These are phyloP conservation scores for Camarhynchus parvulus DNA, from an alignment of 2,113 vertebrate genomes.

Conservation along the genomic window DNA sequence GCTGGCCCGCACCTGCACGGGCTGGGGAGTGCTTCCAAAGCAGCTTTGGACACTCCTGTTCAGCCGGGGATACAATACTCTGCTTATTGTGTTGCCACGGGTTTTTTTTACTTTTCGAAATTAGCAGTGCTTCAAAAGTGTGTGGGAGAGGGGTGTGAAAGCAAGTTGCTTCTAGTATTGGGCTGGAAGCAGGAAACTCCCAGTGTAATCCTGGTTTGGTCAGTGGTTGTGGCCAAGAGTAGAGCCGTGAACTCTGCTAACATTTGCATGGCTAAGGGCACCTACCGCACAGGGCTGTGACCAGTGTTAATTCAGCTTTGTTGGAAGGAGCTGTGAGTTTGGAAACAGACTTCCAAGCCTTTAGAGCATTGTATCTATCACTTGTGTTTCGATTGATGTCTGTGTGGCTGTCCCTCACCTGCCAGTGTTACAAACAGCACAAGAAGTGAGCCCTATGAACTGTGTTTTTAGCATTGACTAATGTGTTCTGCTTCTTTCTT, in stretches of 20 bases:
- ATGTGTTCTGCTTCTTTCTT: neutral
- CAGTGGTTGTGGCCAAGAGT: neutral
- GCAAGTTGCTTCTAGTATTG: neutral
- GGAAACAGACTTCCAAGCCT: neutral
- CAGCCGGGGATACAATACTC: neutral
- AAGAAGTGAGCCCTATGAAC: rapidly evolving
- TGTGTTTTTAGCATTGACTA: neutral
- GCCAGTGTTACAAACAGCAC: neutral
- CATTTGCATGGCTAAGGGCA: neutral
- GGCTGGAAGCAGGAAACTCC: neutral
- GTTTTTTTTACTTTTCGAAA: neutral
- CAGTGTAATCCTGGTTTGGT: neutral
- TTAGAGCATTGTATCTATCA: neutral
- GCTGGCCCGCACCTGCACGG: neutral
- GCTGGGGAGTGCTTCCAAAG: neutral
- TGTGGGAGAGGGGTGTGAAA: neutral
- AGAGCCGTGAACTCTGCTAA: neutral
- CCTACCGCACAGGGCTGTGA: neutral
- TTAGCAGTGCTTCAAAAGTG: neutral
- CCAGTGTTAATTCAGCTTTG: neutral
- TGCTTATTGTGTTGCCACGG: neutral
- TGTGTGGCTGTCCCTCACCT: neutral
- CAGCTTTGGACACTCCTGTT: neutral
- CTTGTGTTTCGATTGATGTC: neutral
- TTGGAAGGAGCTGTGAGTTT: neutral